Evolutionary conservation across 2,113 vertebrate species (phyloP).

Genomic region (Notiomystis cincta): DNA sequence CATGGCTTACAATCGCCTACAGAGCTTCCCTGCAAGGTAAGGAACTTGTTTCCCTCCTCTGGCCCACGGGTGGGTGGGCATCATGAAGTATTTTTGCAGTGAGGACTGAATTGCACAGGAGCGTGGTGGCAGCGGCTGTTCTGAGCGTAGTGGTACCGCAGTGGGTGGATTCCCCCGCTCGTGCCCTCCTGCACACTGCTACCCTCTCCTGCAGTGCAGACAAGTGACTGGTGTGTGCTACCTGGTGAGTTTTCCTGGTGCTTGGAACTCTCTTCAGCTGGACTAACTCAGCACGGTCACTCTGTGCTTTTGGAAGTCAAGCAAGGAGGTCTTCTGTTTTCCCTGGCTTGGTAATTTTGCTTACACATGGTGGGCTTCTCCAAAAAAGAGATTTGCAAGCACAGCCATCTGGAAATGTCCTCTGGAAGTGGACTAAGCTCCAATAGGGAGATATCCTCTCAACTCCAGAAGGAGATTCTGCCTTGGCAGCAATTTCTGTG

Average conservation of each 20-base stretch:
- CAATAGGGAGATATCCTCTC: not conserved
- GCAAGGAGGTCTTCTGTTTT: not conserved
- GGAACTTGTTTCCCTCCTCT: not conserved
- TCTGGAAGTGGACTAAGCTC: not conserved
- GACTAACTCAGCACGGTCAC: not conserved
- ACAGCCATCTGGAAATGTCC: not conserved
- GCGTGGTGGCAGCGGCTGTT: not conserved
- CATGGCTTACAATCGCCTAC: conserved; percentile 95
- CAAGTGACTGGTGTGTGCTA: accelerated
- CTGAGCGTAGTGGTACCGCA: not conserved
- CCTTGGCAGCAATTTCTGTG: conserved; percentile 4
- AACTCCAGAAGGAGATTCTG: not conserved
- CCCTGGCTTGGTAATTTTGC: not conserved
- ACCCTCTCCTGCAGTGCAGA: not conserved
- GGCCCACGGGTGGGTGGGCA: not conserved
- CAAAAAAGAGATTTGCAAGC: not conserved
- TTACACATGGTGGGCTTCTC: not conserved
- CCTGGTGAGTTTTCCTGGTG: not conserved
- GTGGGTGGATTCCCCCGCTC: not conserved
- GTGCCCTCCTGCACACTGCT: not conserved
- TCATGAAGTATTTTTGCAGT: not conserved
- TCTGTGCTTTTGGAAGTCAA: not conserved
- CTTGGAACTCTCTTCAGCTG: not conserved
- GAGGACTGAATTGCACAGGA: not conserved
- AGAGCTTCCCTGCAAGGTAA: conserved; percentile 96